These are phyloP conservation scores for Lepilemur septentrionalis DNA, from an alignment of 2,797 vertebrate genomes.

Conservation along the genomic window DNA sequence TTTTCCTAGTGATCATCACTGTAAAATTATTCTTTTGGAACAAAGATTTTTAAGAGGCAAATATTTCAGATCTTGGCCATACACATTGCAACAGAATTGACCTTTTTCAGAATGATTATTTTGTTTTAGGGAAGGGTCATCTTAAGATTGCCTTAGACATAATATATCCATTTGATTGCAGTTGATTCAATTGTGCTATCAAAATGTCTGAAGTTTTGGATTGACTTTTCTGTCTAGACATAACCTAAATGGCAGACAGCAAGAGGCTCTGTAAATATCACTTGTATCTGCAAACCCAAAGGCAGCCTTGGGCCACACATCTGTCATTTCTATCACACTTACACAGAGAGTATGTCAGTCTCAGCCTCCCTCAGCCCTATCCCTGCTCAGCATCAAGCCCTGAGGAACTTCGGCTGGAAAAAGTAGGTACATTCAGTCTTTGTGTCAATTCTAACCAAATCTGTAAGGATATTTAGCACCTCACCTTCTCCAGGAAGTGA, in stretches of 20 bases:
- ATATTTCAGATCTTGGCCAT: slow-evolving; percentile 23
- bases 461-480: background rate
- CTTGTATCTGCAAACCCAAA: slow-evolving; percentile 31
- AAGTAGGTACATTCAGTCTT: background rate
- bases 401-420: background rate
- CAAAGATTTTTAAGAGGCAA: slow-evolving; percentile 42
- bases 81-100: background rate
- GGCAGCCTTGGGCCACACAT: background rate
- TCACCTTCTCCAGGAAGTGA: background rate
- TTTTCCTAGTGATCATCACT: background rate
- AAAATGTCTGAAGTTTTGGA: slow-evolving; percentile 49
- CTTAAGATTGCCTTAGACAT: slow-evolving; percentile 43
- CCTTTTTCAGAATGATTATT: slow-evolving; percentile 51
- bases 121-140: background rate
- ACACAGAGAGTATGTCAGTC: background rate
- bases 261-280: slow-evolving; percentile 33
- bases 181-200: slow-evolving; percentile 63
- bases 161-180: slow-evolving; percentile 12
- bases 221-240: slow-evolving; percentile 68
- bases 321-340: background rate
- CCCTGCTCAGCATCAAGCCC: background rate
- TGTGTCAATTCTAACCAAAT: background rate
- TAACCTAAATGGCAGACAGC: slow-evolving; percentile 54
- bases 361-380: background rate
- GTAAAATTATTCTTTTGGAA: slow-evolving; percentile 19